Evolutionary conservation across 2,797 vertebrate genomes (phyloP), one percentile per base, ranked within the genome.

Genomic region (Microctenopoma stevenorrisi): DNA sequence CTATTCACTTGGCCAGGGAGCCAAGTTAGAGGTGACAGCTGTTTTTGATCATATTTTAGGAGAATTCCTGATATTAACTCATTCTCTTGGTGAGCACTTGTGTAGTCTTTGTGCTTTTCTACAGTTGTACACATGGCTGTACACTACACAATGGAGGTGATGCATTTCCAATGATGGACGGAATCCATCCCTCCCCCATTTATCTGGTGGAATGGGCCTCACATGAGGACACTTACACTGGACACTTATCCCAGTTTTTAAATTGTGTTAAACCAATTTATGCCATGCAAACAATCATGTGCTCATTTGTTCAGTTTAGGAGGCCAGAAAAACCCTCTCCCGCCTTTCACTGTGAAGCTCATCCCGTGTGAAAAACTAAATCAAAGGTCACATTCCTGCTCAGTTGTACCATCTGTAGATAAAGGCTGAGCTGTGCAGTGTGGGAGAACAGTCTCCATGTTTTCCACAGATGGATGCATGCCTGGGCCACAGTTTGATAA

Each of bases 391-490:
- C 89, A 92, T 94, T 93, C 91, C 88, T 89, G 83, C 89, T 91
- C 85, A 85, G 89, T 86, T 81, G 88, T 92, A 92, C 92, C 93
- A 94, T 94, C 93, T 94, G 93, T 87, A 93, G 91, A 92, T 94
- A 92, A 93, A 92, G 88, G 83, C 85, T 77, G 84, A 87, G 86
- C 88, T 86, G 86, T 91, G 87, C 88, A 85, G 88, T 86, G 84
- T 87, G 88, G 79, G 84, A 90, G 91, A 93, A 90, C 88, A 89
- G 88, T 87, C 88, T 89, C 89, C 88, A 86, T 90, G 89, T 90
- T 94, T 92, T 92, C 92, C 93, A 91, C 93, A 94, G 93, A 95
- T 94, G 93, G 93, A 93, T 86, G 86, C 89, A 82, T 91, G 94
- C 91, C 92, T 92, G 89, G 88, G 86, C 89, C 89, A 85, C 90